Evolutionary conservation across 2,113 vertebrate species (phyloP).

Genomic region (Kryptolebias marmoratus): DNA sequence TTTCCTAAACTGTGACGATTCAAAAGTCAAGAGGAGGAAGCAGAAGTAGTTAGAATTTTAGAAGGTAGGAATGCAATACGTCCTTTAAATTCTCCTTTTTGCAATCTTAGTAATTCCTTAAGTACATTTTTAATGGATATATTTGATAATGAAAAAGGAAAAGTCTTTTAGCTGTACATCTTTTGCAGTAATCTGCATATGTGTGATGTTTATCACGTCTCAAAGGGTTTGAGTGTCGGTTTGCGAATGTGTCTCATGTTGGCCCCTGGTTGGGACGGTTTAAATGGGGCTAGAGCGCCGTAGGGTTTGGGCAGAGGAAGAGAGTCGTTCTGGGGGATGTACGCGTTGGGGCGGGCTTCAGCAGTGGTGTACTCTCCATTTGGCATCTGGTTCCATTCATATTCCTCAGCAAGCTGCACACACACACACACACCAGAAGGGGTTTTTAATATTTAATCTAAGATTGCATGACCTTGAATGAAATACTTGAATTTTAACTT

Average conservation of each 20-base stretch:
- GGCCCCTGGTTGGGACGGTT: slow-evolving; percentile 78
- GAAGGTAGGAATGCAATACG: neutral
- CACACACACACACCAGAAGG: slow-evolving; percentile 32
- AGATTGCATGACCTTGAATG: slow-evolving; percentile 41
- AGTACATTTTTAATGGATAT: neutral
- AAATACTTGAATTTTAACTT: slow-evolving; percentile 34
- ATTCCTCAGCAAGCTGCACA: slow-evolving; percentile 76
- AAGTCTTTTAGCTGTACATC: neutral
- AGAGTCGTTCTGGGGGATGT: slow-evolving; percentile 72
- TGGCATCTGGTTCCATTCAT: slow-evolving; percentile 73
- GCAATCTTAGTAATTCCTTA: neutral
- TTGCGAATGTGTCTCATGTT: slow-evolving; percentile 87
- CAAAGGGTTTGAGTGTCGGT: slow-evolving; percentile 57
- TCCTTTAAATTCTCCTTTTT: neutral
- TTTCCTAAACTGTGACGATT: neutral
- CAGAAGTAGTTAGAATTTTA: too few relatives aligned
- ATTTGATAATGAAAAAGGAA: neutral
- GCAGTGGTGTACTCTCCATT: slow-evolving; percentile 78
- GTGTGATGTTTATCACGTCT: slow-evolving; percentile 8
- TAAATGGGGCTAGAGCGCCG: slow-evolving; percentile 85
- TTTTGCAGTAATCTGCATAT: neutral
- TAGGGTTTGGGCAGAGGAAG: slow-evolving; percentile 87
- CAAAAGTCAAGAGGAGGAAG: neutral
- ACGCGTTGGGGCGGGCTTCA: slow-evolving; percentile 83
- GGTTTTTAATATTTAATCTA: slow-evolving; percentile 51